Percentiles rank a stretch among this genome's conserved stretches.
Evolutionary conservation across 92 coral and sea anemone genomes (phyloP).

Genomic region (Phenganax marumi): DNA sequence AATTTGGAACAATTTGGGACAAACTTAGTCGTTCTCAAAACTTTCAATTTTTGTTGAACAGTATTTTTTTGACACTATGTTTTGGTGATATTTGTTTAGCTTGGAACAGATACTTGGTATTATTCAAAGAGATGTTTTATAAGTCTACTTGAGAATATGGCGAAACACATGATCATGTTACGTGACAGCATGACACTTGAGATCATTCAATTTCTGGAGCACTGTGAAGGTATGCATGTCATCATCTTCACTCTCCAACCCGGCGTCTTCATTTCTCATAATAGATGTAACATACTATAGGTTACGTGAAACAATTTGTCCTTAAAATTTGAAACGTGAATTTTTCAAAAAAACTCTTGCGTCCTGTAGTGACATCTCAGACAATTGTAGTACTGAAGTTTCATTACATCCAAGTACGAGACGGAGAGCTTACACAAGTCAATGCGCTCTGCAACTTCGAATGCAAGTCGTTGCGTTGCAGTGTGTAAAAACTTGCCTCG

Average conservation of each 20-base stretch:
- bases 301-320: too few species aligned
- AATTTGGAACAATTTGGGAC: too few species aligned
- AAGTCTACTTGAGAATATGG: conserved; percentile 91
- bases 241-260: background rate
- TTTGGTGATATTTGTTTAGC: conserved; percentile 49
- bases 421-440: too few species aligned
- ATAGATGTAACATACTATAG: too few species aligned
- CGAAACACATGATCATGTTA: conserved; percentile 98
- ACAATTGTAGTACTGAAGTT: too few species aligned
- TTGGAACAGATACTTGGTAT: conserved; percentile 99
- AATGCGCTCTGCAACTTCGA: too few species aligned
- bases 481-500: too few species aligned
- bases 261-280: background rate
- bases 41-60: background rate
- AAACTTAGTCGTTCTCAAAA: background rate
- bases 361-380: too few species aligned
- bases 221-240: conserved; percentile 79
- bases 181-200: conserved; percentile 91
- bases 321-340: too few species aligned
- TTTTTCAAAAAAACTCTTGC: too few species aligned
- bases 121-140: conserved; percentile 95
- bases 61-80: background rate
- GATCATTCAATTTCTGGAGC: conserved; percentile 90
- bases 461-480: too few species aligned
- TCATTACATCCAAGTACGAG: too few species aligned